phyloP scores from a whole-genome alignment of 1,140 invertebrate species.

The Meloidogyne floridensis region DNA sequence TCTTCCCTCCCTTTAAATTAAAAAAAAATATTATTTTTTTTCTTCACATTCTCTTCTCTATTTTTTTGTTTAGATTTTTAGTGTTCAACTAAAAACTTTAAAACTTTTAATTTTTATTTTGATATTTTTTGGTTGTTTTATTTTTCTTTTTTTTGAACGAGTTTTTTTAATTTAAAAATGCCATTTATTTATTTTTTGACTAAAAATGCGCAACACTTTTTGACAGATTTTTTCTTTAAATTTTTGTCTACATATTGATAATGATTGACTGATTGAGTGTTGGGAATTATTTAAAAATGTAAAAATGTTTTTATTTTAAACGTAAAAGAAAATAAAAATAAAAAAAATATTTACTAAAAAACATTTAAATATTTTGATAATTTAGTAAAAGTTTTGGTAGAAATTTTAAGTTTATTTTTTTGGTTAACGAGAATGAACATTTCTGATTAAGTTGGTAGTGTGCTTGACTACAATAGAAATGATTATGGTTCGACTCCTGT shows the following conservation, averaged over 20 bases:
- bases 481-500: background rate
- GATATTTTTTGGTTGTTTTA: background rate
- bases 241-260: too few relatives aligned
- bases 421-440: too few relatives aligned
- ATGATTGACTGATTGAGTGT: too few relatives aligned
- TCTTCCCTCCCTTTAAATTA: background rate
- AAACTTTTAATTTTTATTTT: background rate
- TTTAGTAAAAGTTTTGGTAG: too few relatives aligned
- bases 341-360: too few relatives aligned
- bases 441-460: background rate
- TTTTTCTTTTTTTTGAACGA: background rate
- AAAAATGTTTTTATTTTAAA: too few relatives aligned
- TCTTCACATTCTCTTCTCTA: background rate
- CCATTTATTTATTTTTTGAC: background rate
- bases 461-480: background rate
- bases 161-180: conserved; percentile 5
- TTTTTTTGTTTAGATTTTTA: background rate
- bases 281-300: too few relatives aligned
- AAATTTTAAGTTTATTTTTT: too few relatives aligned
- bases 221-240: too few relatives aligned
- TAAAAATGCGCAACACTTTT: background rate
- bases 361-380: too few relatives aligned
- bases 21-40: background rate
- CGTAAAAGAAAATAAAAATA: too few relatives aligned
- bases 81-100: background rate